Evolutionary conservation across 35 echinoderm and acorn worm species (phyloP), one percentile per base, ranked within the genome.

Genomic region (Heliocidaris erythrogramma): DNA sequence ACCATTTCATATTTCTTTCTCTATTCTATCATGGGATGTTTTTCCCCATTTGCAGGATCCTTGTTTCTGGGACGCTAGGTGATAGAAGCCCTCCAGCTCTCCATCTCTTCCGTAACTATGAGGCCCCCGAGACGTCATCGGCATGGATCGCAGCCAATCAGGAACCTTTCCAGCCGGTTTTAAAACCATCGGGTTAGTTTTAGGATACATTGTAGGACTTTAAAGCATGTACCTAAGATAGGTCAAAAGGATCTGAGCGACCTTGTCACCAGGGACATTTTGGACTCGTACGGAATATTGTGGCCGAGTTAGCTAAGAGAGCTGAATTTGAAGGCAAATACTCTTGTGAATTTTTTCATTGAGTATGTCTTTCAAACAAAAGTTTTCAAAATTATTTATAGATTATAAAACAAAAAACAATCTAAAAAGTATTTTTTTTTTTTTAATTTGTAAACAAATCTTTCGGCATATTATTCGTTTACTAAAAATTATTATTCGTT

Each of bases 61-160:
- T 99, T 27, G 96, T 99, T 10, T 95, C 97, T 18, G 96, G 95
- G 9, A 95, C 96, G 6, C 49, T 99, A 31, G 95, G 95, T 53
- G 98, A 99, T 88, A 88, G 98, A 60, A 99, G 93, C 69, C 98
- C 98, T 17, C 96, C 98, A 42, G 96, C 97, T 94, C 94, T 99
- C 30, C 98, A 99, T 47, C 90, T 99, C 2, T 99, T 99, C 50
- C 92, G 98, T 29, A 99, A 96, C 88, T 99, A 95, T 59, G 96
- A 96, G 5, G 92, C 98, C 2, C 97, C 98, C 5, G 95, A 93
- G 13, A 91, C 94, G 5, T 99, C 98, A 7, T 97, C 98, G 7
- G 86, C 97, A 16, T 94, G 85, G 88, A 50, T 90, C 86, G 94
- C 94, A 52, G 97, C 96, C 7, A 92, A 97, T 92, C 32, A 49